Evolutionary conservation across 2,113 vertebrate genomes (phyloP).

Genomic region (Sclerurus mexicanus): DNA sequence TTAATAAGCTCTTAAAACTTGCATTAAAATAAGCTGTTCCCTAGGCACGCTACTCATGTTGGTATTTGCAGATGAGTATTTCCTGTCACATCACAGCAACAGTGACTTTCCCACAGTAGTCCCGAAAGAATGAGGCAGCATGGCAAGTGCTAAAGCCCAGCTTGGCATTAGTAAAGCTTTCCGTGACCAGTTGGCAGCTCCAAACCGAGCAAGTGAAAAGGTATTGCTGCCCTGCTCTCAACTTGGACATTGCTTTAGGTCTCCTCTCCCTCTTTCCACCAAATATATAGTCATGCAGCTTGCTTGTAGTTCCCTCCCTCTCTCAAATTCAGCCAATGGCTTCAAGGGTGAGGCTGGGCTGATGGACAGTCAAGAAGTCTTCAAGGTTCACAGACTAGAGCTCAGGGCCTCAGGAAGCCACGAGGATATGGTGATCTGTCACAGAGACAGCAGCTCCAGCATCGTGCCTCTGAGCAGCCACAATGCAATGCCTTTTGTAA

Average conservation of each 20-base stretch:
- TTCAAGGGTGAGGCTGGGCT: neutral
- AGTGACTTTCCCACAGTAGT: neutral
- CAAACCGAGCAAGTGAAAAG: neutral
- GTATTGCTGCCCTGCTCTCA: neutral
- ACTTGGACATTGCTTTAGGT: neutral
- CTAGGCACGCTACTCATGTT: neutral
- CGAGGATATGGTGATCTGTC: neutral
- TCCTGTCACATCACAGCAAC: neutral
- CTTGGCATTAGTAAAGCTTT: neutral
- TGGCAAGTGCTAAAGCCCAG: neutral
- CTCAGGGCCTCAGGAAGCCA: neutral
- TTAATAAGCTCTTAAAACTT: neutral
- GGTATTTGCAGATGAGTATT: neutral
- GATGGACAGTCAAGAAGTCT: neutral
- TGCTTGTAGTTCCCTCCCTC: neutral
- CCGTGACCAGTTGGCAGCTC: neutral
- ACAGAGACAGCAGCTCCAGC: neutral
- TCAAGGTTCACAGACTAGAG: neutral
- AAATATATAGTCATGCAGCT: accelerated
- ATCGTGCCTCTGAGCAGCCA: neutral
- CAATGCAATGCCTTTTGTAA: neutral
- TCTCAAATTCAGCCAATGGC: neutral
- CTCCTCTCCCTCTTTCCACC: neutral
- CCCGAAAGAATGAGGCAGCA: neutral
- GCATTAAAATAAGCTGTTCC: neutral